phyloP scores from a whole-genome alignment of 2,113 vertebrate genomes.

The Arizona elegans region DNA sequence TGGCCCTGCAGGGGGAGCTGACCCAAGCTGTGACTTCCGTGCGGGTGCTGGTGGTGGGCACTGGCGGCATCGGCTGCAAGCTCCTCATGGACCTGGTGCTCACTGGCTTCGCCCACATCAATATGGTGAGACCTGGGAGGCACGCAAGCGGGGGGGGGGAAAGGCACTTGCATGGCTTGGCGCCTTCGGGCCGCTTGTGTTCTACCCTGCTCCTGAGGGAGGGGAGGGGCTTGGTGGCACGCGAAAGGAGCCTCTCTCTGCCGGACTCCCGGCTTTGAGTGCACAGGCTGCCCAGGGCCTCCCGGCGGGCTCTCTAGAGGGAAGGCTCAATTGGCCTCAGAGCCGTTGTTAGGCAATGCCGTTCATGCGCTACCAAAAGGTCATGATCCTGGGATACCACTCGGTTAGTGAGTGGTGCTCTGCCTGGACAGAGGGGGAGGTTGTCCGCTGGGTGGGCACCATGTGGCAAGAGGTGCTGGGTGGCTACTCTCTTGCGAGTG shows the following conservation, averaged over 20 bases:
- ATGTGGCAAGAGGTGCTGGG: too few relatives aligned
- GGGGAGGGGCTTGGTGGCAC: background rate
- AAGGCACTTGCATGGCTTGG: background rate
- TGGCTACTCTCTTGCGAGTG: too few relatives aligned
- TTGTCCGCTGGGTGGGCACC: too few relatives aligned
- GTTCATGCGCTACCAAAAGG: too few relatives aligned
- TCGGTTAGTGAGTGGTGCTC: too few relatives aligned
- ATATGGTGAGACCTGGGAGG: slow-evolving; percentile 75
- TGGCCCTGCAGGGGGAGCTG: slow-evolving; percentile 79
- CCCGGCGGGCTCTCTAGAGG: too few relatives aligned
- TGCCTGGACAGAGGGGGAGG: too few relatives aligned
- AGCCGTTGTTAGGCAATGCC: too few relatives aligned
- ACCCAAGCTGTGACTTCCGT: slow-evolving; percentile 80
- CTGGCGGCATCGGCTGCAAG: slow-evolving; percentile 93
- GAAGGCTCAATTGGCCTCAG: too few relatives aligned
- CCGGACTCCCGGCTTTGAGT: too few relatives aligned
- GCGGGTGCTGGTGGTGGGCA: slow-evolving; percentile 87
- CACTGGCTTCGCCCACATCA: slow-evolving; percentile 89
- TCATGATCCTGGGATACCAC: too few relatives aligned
- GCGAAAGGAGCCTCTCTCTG: background rate
- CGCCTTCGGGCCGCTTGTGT: background rate
- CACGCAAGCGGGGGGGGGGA: background rate
- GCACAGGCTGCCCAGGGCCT: too few relatives aligned
- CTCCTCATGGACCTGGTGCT: slow-evolving; percentile 93
- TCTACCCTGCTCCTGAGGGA: background rate